These are phyloP conservation scores for Hystrix cristata DNA, from an alignment of 2,113 vertebrate species.

Conservation along the genomic window DNA sequence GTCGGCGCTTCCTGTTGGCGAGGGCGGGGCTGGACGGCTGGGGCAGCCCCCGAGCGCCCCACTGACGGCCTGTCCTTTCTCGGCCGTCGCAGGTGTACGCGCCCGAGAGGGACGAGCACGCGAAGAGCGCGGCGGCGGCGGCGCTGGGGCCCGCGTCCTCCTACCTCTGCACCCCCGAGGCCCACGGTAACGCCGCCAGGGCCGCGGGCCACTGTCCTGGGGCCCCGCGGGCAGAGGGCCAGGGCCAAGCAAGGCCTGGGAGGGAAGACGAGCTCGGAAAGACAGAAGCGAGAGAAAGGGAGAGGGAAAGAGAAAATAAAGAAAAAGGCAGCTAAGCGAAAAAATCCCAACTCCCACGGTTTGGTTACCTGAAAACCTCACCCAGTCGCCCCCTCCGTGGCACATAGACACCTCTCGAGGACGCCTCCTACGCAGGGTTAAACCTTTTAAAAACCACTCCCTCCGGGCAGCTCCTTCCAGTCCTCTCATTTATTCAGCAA, in stretches of 20 bases:
- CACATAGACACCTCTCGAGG: not conserved
- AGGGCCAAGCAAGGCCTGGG: not conserved
- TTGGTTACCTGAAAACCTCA: not conserved
- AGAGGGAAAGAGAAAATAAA: not conserved
- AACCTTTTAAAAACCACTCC: not conserved
- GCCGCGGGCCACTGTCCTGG: not conserved
- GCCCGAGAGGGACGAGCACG: conserved; percentile 90
- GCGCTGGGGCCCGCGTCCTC: conserved; percentile 85
- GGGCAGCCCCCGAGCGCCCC: not conserved
- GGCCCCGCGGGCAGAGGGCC: not conserved
- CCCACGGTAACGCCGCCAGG: conserved; percentile 90
- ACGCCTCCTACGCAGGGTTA: not conserved
- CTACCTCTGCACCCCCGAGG: conserved; percentile 90
- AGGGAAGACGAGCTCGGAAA: not conserved
- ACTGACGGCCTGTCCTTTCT: conserved; percentile 86
- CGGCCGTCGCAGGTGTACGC: conserved; percentile 91
- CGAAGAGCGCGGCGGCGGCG: conserved; percentile 87
- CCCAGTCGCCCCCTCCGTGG: not conserved
- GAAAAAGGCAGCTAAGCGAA: not conserved
- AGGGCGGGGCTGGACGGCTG: not conserved
- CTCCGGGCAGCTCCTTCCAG: not conserved
- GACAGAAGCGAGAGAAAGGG: not conserved
- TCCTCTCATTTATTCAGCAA: conserved; percentile 37
- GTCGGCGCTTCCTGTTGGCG: not conserved
- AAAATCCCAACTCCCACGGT: not conserved